Evolutionary conservation across 2,797 vertebrate genomes (phyloP), one percentile per base, ranked within the genome.

Genomic region (Sebastes reedi): DNA sequence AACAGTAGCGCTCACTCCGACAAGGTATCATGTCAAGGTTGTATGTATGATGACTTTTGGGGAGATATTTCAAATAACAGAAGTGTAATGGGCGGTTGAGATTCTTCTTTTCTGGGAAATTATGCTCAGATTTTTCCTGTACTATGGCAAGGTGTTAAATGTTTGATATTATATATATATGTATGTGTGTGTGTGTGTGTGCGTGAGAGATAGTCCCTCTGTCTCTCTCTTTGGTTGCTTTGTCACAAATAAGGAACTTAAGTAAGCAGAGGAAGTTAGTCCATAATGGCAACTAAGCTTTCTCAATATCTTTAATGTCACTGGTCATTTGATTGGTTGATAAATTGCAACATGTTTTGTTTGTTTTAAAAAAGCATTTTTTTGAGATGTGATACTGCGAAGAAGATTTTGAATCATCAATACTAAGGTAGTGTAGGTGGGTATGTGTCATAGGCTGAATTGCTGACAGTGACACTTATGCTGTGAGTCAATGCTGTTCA

Each of bases 241-340:
- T 76, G 36, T 42, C 18, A 50, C 4, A 46, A 93, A 93, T 81
- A 82, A 87, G 93, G 94, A 95, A 94, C 88, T 89, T 1, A 2
- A 50, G 4, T 64, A 14, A 4, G 11, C 68, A 75, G 90, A 87
- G 94, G 94, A 95, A 95, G 94, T 95, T 94, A 9, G 90, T 83
- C 91, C 93, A 93, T 85, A 66, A 81, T 54, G 74, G 64, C 71
- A 67, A 34, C 42, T 34, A 42, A 11, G 79, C 86, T 95, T 93
- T 92, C 90, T 79, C 83, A 95, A 95, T 69, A 22, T 52, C 18
- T 42, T 22, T 52, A 24, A 69, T 27, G 16, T 73, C 32, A 8
- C 27, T 36, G 50, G 71, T 67, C 22, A 3, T 83, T 71, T 62
- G 54, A 39, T 6, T 39, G 16, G 22, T 24, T 59, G 72, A 66